Evolutionary conservation across 2,797 vertebrate species (phyloP).

Genomic region (Botia almorhae): DNA sequence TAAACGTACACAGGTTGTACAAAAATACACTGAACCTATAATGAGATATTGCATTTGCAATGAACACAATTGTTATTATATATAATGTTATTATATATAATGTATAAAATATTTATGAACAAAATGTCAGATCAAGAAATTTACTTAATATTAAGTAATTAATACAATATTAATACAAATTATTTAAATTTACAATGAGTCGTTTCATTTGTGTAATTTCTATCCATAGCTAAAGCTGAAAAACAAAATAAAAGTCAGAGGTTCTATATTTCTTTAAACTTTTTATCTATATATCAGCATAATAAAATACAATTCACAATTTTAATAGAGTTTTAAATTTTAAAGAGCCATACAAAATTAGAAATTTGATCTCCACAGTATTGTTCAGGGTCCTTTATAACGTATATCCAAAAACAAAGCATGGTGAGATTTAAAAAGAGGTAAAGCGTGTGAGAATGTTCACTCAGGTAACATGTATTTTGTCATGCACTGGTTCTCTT

Average conservation of each 20-base stretch:
- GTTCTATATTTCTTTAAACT: neutral
- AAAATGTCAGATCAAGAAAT: neutral
- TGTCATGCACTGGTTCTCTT: neutral
- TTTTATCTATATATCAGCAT: neutral
- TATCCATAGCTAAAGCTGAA: neutral
- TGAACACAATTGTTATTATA: neutral
- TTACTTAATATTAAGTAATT: neutral
- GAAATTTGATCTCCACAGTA: neutral
- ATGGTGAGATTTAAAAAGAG: neutral
- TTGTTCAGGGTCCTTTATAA: neutral
- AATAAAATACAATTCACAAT: neutral
- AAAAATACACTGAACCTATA: too few species aligned
- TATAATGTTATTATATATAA: neutral
- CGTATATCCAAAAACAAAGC: neutral
- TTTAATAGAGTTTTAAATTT: too few species aligned
- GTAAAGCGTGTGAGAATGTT: neutral
- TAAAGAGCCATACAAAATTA: neutral
- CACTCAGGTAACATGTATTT: neutral
- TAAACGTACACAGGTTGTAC: too few species aligned
- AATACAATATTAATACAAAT: too few species aligned
- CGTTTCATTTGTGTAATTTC: neutral
- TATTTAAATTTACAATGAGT: neutral
- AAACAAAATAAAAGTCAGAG: neutral
- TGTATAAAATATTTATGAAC: neutral
- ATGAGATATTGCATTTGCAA: neutral